These are phyloP conservation scores for Geophilus truncorum DNA, from an alignment of 2,888 invertebrate genomes.

Conservation along the genomic window DNA sequence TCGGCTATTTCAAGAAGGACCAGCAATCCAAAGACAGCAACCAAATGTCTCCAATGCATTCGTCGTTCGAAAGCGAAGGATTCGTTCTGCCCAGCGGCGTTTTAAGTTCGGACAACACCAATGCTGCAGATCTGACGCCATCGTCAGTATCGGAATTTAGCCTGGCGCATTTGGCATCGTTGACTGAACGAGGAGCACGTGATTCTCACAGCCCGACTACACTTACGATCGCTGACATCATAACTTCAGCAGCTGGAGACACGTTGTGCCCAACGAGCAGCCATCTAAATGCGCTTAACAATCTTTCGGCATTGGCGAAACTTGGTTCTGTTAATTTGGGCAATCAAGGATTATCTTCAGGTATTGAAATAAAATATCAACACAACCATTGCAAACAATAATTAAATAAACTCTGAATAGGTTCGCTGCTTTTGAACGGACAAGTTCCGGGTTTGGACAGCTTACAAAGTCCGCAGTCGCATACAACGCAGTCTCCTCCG, in stretches of 20 bases:
- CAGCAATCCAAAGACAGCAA: conserved; percentile 29
- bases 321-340: conserved; percentile 60
- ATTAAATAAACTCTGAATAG: too few species aligned
- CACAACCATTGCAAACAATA: too few species aligned
- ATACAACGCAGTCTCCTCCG: conserved; percentile 39
- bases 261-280: conserved; percentile 59
- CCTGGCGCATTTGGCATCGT: conserved; percentile 34
- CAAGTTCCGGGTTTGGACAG: conserved; percentile 44
- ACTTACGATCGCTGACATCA: conserved; percentile 37
- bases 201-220: conserved; percentile 36
- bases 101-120: conserved; percentile 44
- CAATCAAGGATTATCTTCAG: conserved; percentile 53
- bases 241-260: conserved; percentile 34
- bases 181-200: conserved; percentile 35
- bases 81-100: conserved; percentile 45
- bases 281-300: conserved; percentile 63
- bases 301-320: conserved; percentile 83
- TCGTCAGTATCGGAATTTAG: conserved; percentile 36
- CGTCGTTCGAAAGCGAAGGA: conserved; percentile 48
- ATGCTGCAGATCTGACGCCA: conserved; percentile 41
- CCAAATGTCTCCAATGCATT: conserved; percentile 43
- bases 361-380: too few species aligned
- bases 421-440: conserved; percentile 46
- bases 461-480: conserved; percentile 32
- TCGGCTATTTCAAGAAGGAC: conserved; percentile 36